Percentiles rank a stretch among this genome's conserved stretches.
Conservation (phyloP, 2,888 invertebrate genomes). For the Drosophila helvetica region DNA sequence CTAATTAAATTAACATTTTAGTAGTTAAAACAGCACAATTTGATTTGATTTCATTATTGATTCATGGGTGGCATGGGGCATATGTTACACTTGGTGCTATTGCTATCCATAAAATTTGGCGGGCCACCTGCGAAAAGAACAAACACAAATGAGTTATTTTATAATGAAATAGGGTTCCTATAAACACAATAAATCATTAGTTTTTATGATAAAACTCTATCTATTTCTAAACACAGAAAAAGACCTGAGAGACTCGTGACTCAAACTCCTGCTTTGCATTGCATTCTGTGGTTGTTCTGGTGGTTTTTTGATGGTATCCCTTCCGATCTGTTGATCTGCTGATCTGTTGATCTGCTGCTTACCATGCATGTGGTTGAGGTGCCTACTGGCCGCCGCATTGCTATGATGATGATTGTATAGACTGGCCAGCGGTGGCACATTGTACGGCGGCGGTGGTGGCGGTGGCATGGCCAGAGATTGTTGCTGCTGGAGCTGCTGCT, state of each 20-base stretch:
- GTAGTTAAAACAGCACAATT: slow-evolving; percentile 71
- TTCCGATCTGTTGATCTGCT: slow-evolving; percentile 1
- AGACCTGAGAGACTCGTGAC: slow-evolving; percentile 12
- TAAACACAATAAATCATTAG: background rate
- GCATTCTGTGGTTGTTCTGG: slow-evolving; percentile 14
- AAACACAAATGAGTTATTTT: slow-evolving; percentile 22
- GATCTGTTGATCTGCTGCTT: slow-evolving; percentile 48
- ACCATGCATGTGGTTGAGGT: slow-evolving; percentile 78
- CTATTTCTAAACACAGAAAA: background rate
- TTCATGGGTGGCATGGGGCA: slow-evolving; percentile 82
- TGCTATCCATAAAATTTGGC: slow-evolving; percentile 78
- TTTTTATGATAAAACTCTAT: background rate
- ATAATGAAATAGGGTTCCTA: background rate
- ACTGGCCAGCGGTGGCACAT: slow-evolving; percentile 63
- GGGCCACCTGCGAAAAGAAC: slow-evolving; percentile 64
- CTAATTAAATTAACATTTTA: slow-evolving; percentile 67
- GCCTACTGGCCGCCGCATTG: slow-evolving; percentile 56
- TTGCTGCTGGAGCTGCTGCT: slow-evolving; percentile 62
- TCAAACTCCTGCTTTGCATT: slow-evolving; percentile 42
- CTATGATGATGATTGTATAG: slow-evolving; percentile 66
- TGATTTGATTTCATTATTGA: slow-evolving; percentile 73
- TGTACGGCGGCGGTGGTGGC: slow-evolving; percentile 68
- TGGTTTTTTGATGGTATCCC: background rate
- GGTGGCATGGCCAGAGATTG: slow-evolving; percentile 68
- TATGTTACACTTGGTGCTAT: slow-evolving; percentile 80